Conservation (phyloP, 2,113 vertebrate genomes). For the Sander vitreus region DNA sequence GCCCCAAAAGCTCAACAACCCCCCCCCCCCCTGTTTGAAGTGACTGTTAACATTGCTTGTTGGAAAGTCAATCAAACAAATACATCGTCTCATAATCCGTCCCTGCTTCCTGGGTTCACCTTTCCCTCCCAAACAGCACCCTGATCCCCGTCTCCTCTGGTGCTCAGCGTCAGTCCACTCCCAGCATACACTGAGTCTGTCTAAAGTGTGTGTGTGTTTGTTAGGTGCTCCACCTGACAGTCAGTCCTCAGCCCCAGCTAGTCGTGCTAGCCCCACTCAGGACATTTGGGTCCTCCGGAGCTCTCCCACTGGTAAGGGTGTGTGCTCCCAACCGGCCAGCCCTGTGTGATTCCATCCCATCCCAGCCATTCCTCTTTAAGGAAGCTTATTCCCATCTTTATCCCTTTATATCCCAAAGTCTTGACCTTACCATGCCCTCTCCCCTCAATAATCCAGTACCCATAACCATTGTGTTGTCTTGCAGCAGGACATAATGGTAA, state of each 20-base stretch:
- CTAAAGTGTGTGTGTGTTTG: slow-evolving; percentile 77
- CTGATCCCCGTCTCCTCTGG: slow-evolving; percentile 9
- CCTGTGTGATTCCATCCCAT: slow-evolving; percentile 27
- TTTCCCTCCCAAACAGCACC: slow-evolving; percentile 11
- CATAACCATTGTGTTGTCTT: slow-evolving; percentile 6
- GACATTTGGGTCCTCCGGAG: slow-evolving; percentile 87
- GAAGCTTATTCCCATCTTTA: slow-evolving; percentile 47
- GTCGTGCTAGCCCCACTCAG: slow-evolving; percentile 78
- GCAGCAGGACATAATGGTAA: slow-evolving; percentile 18
- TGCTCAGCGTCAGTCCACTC: slow-evolving; percentile 18
- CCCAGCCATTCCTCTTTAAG: not conserved
- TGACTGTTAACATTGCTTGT: not conserved
- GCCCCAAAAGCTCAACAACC: too few relatives aligned
- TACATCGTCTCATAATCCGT: not conserved
- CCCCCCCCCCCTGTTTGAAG: not conserved
- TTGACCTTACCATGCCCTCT: slow-evolving; percentile 33
- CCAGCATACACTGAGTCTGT: slow-evolving; percentile 48
- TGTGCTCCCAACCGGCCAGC: slow-evolving; percentile 54
- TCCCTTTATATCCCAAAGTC: slow-evolving; percentile 29
- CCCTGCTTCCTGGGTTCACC: not conserved
- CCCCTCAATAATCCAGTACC: slow-evolving; percentile 14
- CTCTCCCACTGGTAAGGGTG: slow-evolving; percentile 83
- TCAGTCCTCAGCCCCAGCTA: slow-evolving; percentile 74
- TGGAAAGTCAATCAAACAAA: not conserved
- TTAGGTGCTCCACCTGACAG: slow-evolving; percentile 79